phyloP scores from a whole-genome alignment of 2,113 vertebrate species.

The Mobula birostris region DNA sequence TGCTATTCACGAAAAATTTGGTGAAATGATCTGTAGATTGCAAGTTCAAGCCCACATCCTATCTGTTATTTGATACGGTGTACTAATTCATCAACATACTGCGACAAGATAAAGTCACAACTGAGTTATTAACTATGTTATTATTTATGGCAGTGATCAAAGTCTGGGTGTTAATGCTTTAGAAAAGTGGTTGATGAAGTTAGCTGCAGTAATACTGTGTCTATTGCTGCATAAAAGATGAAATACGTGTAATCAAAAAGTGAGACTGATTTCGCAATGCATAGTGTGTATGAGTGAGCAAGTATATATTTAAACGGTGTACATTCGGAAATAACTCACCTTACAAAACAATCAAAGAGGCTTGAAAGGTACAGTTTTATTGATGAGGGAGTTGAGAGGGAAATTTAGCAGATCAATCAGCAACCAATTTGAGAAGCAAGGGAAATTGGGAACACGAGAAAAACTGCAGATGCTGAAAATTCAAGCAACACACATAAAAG shows the following conservation, averaged over 20 bases:
- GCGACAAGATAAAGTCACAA: not conserved
- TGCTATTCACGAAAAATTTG: not conserved
- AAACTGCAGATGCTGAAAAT: too few relatives aligned
- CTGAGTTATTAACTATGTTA: not conserved
- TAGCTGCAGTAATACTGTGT: not conserved
- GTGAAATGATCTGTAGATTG: not conserved
- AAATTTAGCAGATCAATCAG: not conserved
- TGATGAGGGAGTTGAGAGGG: not conserved
- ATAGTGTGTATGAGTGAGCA: not conserved
- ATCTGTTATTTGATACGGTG: not conserved
- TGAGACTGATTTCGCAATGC: not conserved
- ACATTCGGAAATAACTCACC: not conserved
- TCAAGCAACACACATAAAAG: too few relatives aligned
- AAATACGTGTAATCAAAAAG: not conserved
- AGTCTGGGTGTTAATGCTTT: not conserved
- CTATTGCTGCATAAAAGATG: not conserved
- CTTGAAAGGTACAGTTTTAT: not conserved
- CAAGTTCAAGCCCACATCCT: not conserved
- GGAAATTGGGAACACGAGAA: too few relatives aligned
- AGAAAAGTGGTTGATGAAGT: not conserved
- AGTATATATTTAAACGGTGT: too few relatives aligned
- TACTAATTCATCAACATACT: not conserved
- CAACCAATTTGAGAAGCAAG: not conserved
- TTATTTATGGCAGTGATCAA: not conserved
- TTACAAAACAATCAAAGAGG: not conserved